Percentiles rank a stretch among this genome's conserved stretches.
phyloP scores from a whole-genome alignment of 2,888 invertebrate genomes.

The Chirona hameri region DNA sequence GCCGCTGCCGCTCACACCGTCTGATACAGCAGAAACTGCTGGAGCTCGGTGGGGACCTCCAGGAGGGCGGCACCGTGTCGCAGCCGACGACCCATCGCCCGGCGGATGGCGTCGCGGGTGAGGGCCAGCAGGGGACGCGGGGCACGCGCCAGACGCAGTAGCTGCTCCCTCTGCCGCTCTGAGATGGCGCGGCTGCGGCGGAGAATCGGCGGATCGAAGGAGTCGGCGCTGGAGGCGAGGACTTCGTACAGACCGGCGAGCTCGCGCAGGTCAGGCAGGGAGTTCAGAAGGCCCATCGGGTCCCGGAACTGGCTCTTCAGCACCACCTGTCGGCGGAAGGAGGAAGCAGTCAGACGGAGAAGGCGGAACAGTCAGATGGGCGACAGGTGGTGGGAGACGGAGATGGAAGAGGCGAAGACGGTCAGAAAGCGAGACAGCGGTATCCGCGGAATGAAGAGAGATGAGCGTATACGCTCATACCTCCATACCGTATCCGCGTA shows the following conservation, averaged over 20 bases:
- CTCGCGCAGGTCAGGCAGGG: constrained; percentile 61
- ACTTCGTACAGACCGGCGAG: constrained; percentile 55
- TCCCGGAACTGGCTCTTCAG: constrained; percentile 80
- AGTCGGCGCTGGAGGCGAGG: constrained; percentile 62
- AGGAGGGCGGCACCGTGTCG: neutral
- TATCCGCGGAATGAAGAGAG: no score
- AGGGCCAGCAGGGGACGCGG: neutral
- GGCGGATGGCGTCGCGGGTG: neutral
- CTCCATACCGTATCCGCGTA: no score
- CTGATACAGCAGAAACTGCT: neutral
- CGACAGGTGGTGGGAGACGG: no score
- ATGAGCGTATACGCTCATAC: no score
- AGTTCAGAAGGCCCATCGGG: constrained; percentile 76
- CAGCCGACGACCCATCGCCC: neutral
- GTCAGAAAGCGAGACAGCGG: no score
- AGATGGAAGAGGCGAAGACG: no score
- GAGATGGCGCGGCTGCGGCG: constrained; percentile 64
- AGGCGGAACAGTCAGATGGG: no score
- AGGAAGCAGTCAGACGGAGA: no score
- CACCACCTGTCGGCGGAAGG: constrained; percentile 56
- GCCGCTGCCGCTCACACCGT: neutral
- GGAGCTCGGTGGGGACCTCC: neutral
- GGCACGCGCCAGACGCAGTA: constrained; percentile 57
- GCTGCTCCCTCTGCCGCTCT: constrained; percentile 61
- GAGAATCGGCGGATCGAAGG: constrained; percentile 76